A percentile compares a stretch with the other conserved stretches of the same genome.
These are phyloP conservation scores for Rhizomys pruinosus DNA, from an alignment of 2,113 vertebrate species.

Conservation along the genomic window DNA sequence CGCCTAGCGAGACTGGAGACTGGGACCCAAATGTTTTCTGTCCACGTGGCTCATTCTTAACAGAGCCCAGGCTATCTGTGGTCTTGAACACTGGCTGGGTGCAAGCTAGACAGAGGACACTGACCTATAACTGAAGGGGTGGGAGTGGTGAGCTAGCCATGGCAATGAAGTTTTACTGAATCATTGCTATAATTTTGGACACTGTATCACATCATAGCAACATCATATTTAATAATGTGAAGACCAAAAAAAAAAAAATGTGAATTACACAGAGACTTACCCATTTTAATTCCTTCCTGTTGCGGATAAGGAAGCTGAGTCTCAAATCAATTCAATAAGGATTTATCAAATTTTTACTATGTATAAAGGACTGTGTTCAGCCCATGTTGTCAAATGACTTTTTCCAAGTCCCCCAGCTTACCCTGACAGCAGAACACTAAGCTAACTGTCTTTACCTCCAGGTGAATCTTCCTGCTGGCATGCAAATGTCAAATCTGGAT, in stretches of 20 bases:
- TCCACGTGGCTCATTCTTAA: background rate
- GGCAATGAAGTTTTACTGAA: too few relatives aligned
- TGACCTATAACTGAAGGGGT: background rate
- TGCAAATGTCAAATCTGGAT: background rate
- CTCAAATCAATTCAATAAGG: slow-evolving; percentile 23
- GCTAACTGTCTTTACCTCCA: background rate
- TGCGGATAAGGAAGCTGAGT: slow-evolving; percentile 8
- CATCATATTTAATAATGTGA: slow-evolving; percentile 3
- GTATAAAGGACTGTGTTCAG: background rate
- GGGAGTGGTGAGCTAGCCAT: too few relatives aligned
- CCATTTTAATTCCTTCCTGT: slow-evolving; percentile 13
- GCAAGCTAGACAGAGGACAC: background rate
- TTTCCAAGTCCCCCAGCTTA: background rate
- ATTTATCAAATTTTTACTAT: background rate
- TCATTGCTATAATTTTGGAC: too few relatives aligned
- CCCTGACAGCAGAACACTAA: background rate
- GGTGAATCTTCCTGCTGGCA: background rate
- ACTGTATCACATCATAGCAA: too few relatives aligned
- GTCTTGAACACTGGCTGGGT: background rate
- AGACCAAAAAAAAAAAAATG: too few relatives aligned
- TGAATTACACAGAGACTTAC: slow-evolving; percentile 16
- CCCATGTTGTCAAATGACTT: background rate
- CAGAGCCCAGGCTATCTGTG: too few relatives aligned
- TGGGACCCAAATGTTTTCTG: background rate
- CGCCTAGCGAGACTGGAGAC: background rate